Evolutionary conservation across 2,888 invertebrate genomes (phyloP), one percentile per base, ranked within the genome.

Genomic region (Ernsta delagoae): DNA sequence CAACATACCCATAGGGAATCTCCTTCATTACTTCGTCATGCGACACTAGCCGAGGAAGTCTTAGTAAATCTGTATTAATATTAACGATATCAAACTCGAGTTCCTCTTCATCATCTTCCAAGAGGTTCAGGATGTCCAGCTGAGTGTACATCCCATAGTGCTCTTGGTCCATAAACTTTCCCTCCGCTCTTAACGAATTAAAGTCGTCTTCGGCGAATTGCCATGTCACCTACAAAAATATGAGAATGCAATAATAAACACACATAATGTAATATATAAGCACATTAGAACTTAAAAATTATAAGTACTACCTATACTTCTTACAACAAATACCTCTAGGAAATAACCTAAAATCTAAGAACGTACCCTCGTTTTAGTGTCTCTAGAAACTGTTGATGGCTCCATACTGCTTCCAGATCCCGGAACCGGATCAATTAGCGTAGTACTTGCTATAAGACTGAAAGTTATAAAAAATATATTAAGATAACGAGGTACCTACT

Each of bases 101-200:
- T 45, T 96, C 90, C 0, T 93, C 82, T 0, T 95, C 93, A 41
- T 94, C 94, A 36, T 94, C 94, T 59, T 86, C 83, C 11, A 91
- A 74, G 2, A 90, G 74, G 6, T 83, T 74, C 5, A 90, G 70
- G 5, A 88, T 77, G 5, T 85, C 81, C 24, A 79, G 70, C 65
- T 83, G 78, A 0, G 76, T 73, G 48, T 36, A 70, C 7, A 24
- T 70, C 70, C 6, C 45, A 5, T 59, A 65, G 9, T 0, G 69
- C 34, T n/a, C 59, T 16, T 4, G 71, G 57, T 5, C 70, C 5
- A 4, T 50, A 45, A 12, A 5, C 43, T 31, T 16, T n/a, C 16
- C 48, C 16, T 59, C 41, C 5, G 12, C 12, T 48, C 31, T 54
- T 70, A 74, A 24, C 77, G 68, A 0, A 71, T 72, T 77, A 12